These are phyloP conservation scores for Drosophila vallismaia DNA, from an alignment of 2,888 invertebrate genomes.

Conservation along the genomic window DNA sequence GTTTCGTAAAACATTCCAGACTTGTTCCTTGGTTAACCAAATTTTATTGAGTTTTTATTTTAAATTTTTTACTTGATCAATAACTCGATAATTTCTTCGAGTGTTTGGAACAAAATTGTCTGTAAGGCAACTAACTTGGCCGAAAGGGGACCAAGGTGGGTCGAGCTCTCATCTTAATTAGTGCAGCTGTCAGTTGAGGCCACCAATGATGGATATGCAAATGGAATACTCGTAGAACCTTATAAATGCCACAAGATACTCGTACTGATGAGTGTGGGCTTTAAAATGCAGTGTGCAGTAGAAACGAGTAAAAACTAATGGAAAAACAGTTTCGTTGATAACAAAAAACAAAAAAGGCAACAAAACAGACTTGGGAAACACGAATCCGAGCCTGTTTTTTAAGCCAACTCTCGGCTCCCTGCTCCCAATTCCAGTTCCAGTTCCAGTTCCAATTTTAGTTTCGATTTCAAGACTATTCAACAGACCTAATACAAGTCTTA, in stretches of 20 bases:
- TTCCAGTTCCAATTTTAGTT: conserved; percentile 18
- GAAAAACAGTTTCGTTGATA: background rate
- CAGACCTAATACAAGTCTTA: background rate
- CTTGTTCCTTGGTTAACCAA: too few species aligned
- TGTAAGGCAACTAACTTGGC: background rate
- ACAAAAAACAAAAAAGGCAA: background rate
- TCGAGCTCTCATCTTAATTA: conserved; percentile 41
- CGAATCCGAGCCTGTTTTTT: background rate
- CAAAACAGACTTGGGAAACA: background rate
- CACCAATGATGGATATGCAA: conserved; percentile 6
- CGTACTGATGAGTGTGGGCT: background rate
- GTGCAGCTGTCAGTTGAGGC: conserved; percentile 28
- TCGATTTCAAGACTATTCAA: conserved; percentile 8
- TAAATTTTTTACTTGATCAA: too few species aligned
- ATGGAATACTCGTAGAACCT: conserved; percentile 5
- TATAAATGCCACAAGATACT: background rate
- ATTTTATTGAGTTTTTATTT: too few species aligned
- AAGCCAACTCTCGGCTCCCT: conserved; percentile 6
- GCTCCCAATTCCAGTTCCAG: conserved; percentile 17
- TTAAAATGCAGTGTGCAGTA: background rate
- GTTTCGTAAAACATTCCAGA: too few species aligned
- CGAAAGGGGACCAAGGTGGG: conserved; percentile 19
- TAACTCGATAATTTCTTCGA: background rate
- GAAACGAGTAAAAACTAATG: background rate
- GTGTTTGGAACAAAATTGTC: background rate